These are phyloP conservation scores for Sepiola atlantica DNA, from an alignment of 2,888 invertebrate species.

Conservation along the genomic window DNA sequence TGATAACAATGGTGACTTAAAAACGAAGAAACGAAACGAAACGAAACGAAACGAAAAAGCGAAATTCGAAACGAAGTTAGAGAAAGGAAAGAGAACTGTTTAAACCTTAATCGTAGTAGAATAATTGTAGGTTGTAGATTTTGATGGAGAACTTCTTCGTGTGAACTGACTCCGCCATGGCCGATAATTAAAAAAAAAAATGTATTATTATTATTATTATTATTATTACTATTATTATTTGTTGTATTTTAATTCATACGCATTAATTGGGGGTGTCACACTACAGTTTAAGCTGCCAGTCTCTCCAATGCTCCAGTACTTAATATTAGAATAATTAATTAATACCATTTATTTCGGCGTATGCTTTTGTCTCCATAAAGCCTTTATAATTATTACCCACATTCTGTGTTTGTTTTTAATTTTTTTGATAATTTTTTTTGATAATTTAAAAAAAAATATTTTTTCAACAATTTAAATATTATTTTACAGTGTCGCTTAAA, in stretches of 20 bases:
- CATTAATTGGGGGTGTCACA: no score
- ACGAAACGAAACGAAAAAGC: no score
- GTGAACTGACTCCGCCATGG: neutral
- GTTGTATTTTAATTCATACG: neutral
- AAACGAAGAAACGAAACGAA: no score
- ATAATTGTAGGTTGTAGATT: neutral
- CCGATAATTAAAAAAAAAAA: neutral
- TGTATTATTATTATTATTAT: neutral
- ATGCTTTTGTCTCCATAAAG: neutral
- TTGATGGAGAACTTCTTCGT: neutral
- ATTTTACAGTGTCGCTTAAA: neutral
- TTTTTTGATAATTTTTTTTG: no score
- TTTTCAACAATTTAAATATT: neutral
- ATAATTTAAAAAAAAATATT: no score
- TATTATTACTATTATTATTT: slow-evolving; percentile 32
- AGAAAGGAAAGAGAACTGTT: neutral
- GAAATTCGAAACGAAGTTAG: neutral
- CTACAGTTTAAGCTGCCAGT: no score
- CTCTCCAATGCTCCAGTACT: no score
- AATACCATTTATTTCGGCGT: neutral
- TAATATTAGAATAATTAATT: no score
- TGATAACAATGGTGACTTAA: neutral
- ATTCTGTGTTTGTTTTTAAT: neutral
- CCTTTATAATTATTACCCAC: neutral
- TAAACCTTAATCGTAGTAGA: neutral